Evolutionary conservation across 2,888 invertebrate species (phyloP), one percentile per base, ranked within the genome.

Genomic region (Lycophotia porphyrea): DNA sequence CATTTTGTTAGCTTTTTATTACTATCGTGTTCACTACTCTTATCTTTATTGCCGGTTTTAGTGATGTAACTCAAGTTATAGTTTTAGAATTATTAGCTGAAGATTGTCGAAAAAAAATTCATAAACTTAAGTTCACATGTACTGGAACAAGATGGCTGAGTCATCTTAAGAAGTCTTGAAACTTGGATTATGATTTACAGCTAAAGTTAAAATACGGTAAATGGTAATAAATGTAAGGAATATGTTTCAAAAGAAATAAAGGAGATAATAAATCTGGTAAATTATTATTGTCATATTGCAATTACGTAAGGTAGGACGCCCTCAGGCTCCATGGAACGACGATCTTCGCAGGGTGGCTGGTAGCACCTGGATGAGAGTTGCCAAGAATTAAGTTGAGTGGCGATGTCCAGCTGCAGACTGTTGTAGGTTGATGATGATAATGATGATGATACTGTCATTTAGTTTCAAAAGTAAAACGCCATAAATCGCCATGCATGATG

Each of bases 1-100:
- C 87, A 87, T 80, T 84, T 86, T 79, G 84, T 87, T 81, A 81
- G 86, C 86, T 86, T 87, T 87, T 87, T 87, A 87, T 86, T 87
- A 77, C 86, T 78, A 74, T 66, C 81, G 84, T 74, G 80, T 79
- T 84, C 84, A 49, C 64, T 73, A 70, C 58, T 70, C 49, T 84
- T 81, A 84, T 84, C 83, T 83, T 83, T 83, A 83, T 81, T 65
- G 76, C 72, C 42, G 7, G 34, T 77, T 84, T 78, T 77, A 84
- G 81, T 81, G 84, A 83, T 83, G 84, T 81, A 58, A 84, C 71
- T 73, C 73, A 73, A 76, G 76, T 83, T 74, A 81, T 84, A 77
- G 68, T 77, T 80, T 68, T 58, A 73, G 76, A 71, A 77, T 69
- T 44, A 73, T 67, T 71, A 63, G 2, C 69, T 72, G 68, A 74